These are phyloP conservation scores for Urechis unicinctus DNA, from an alignment of 2,888 invertebrate genomes.

Conservation along the genomic window DNA sequence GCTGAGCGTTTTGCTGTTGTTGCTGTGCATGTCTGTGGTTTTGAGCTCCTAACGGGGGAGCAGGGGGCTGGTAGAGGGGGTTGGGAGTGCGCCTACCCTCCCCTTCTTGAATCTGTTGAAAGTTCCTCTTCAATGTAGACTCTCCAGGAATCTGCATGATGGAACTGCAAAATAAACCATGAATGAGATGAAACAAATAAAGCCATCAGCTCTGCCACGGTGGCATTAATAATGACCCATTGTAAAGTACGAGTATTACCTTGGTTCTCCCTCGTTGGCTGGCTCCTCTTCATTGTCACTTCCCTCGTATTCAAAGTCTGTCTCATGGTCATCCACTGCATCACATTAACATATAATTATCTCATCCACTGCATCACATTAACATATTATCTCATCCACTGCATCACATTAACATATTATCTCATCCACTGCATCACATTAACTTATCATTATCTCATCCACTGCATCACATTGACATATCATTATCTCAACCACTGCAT, in stretches of 20 bases:
- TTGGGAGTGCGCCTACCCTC: constrained; percentile 31
- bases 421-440: no score
- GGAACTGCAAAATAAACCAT: constrained; percentile 61
- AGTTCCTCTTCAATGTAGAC: constrained; percentile 91
- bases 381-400: no score
- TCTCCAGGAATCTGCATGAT: constrained; percentile 87
- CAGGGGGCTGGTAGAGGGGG: constrained; percentile 21
- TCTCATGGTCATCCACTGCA: constrained; percentile 46
- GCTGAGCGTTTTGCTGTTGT: constrained; percentile 14
- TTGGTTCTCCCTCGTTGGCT: constrained; percentile 75
- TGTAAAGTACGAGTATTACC: constrained; percentile 44
- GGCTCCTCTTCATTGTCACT: constrained; percentile 97
- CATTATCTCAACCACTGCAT: no score
- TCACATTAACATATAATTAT: background rate
- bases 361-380: no score
- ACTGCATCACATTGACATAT: constrained; percentile 22
- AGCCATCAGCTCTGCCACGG: no score
- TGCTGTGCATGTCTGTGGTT: constrained; percentile 13
- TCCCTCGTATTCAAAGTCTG: constrained; percentile 69
- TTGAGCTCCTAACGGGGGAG: constrained; percentile 15
- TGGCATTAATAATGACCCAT: background rate
- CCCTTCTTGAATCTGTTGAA: constrained; percentile 83
- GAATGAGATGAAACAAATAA: no score
- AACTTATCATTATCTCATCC: no score
- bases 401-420: background rate